Evolutionary conservation across 2,888 invertebrate genomes (phyloP).

Genomic region (Drosophila atripex): DNA sequence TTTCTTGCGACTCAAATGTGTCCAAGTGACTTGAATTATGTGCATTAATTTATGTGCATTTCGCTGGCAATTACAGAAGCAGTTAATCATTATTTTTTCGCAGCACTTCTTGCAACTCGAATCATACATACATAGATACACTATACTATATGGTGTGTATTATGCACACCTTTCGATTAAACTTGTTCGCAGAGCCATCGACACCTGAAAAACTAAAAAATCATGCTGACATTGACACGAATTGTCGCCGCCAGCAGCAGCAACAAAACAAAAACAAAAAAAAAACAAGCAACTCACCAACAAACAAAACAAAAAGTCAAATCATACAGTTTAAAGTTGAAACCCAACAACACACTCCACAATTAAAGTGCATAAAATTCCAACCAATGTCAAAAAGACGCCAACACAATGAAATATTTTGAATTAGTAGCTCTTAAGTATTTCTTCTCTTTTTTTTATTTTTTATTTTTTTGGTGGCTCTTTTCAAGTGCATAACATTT

Average conservation of each 20-base stretch:
- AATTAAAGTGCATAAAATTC: constrained; percentile 76
- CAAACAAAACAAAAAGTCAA: constrained; percentile 22
- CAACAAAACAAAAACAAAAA: constrained; percentile 41
- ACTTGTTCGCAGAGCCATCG: constrained; percentile 52
- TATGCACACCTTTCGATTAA: constrained; percentile 58
- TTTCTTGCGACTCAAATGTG: constrained; percentile 34
- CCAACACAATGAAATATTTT: constrained; percentile 38
- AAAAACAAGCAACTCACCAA: constrained; percentile 35
- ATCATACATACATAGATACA: constrained; percentile 8
- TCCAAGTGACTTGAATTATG: constrained; percentile 36
- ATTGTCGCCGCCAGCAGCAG: constrained; percentile 58
- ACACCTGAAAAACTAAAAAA: constrained; percentile 53
- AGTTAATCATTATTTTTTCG: constrained; percentile 12
- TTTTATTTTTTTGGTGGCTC: no score
- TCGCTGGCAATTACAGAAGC: constrained; percentile 1
- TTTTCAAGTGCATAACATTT: neutral
- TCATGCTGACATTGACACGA: constrained; percentile 78
- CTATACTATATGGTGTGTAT: constrained; percentile 17
- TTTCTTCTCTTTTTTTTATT: no score
- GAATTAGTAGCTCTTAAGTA: constrained; percentile 35
- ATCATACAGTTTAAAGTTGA: constrained; percentile 48
- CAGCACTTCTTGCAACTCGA: constrained; percentile 14
- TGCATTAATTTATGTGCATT: constrained; percentile 8
- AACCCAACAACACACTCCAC: constrained; percentile 45
- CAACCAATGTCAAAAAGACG: constrained; percentile 57